Conservation (phyloP, 2,888 invertebrate species). For the Nomada ruficornis region DNA sequence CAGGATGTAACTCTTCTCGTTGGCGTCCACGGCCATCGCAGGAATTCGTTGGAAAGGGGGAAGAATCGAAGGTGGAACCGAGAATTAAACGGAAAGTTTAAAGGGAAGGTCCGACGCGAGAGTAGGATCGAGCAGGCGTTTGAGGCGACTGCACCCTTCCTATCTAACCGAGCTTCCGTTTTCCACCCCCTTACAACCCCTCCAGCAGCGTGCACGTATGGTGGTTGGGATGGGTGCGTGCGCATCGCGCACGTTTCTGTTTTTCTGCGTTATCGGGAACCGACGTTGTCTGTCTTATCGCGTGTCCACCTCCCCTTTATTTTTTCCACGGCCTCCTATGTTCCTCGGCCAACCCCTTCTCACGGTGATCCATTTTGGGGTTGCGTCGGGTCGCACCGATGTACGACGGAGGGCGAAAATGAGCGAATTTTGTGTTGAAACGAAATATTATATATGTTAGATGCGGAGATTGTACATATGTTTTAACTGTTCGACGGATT, state of each 20-base stretch:
- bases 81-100: constrained; percentile 54
- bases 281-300: constrained; percentile 17
- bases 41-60: constrained; percentile 27
- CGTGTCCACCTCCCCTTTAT: too few species aligned
- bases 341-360: not conserved
- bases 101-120: constrained; percentile 55
- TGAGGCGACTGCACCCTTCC: constrained; percentile 59
- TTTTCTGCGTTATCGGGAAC: constrained; percentile 35
- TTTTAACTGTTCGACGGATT: not conserved
- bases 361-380: not conserved
- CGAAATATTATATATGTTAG: not conserved
- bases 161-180: constrained; percentile 48
- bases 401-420: not conserved
- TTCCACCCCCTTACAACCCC: constrained; percentile 39
- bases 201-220: constrained; percentile 11
- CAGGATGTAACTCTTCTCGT: constrained; percentile 82
- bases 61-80: constrained; percentile 45
- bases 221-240: constrained; percentile 43
- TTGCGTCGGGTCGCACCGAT: not conserved
- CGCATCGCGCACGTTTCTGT: constrained; percentile 41
- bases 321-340: not conserved
- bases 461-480: not conserved
- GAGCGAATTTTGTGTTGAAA: not conserved
- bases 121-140: constrained; percentile 53
- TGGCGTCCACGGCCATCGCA: constrained; percentile 63